These are phyloP conservation scores for Cranoglanis bouderius DNA, from an alignment of 2,113 vertebrate genomes.

Conservation along the genomic window DNA sequence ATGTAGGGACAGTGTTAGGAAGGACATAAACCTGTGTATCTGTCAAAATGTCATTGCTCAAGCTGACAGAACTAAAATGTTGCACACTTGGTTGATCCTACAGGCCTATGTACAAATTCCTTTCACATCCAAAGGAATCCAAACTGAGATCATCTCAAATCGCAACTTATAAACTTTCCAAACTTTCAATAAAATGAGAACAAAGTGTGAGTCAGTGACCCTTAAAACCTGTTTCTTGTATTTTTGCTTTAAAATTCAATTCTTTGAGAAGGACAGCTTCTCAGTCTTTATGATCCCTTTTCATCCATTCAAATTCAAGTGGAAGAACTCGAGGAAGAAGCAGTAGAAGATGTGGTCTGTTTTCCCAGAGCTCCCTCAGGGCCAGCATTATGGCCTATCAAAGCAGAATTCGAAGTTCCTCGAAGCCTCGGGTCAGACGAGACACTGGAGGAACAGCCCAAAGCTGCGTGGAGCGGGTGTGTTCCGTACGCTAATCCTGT, in stretches of 20 bases:
- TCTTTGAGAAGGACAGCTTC: background rate
- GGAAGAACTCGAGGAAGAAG: background rate
- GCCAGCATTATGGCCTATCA: conserved; percentile 40
- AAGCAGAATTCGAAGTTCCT: conserved; percentile 46
- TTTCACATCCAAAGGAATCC: background rate
- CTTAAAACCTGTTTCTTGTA: background rate
- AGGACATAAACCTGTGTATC: background rate
- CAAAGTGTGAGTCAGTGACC: no score
- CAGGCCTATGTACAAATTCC: background rate
- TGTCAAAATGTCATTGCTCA: background rate
- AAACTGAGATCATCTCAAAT: background rate
- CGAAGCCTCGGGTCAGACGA: conserved; percentile 57
- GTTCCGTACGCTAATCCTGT: conserved; percentile 75
- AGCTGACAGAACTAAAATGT: background rate
- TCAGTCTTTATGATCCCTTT: background rate
- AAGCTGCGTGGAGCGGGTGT: conserved; percentile 66
- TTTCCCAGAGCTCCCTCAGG: conserved; percentile 35
- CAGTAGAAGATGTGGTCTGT: background rate
- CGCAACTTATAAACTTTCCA: background rate
- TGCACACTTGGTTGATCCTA: background rate
- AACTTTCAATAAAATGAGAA: background rate
- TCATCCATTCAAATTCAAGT: background rate
- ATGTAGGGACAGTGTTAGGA: background rate
- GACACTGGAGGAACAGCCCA: conserved; percentile 38
- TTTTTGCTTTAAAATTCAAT: background rate